Percentiles rank a stretch among this genome's conserved stretches.
Evolutionary conservation across 2,797 vertebrate species (phyloP).

Genomic region (Mormyrops boulengeri): DNA sequence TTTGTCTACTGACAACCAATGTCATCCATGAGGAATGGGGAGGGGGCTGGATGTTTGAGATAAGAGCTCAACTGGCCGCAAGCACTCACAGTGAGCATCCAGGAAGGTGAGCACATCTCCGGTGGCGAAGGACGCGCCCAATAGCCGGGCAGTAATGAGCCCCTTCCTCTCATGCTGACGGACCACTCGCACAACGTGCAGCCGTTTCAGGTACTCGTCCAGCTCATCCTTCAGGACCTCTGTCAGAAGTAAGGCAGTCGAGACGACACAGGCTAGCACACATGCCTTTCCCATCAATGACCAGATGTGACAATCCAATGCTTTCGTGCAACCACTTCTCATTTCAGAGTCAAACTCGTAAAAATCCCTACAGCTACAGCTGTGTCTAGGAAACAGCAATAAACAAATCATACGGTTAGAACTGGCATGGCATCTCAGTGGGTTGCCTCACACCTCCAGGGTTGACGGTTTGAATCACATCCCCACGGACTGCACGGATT

Average conservation of each 20-base stretch:
- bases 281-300: neutral
- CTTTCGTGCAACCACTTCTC: neutral
- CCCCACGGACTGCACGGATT: neutral
- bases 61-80: neutral
- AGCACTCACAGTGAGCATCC: neutral
- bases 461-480: neutral
- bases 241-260: constrained; percentile 42
- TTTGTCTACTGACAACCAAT: neutral
- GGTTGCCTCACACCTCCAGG: neutral
- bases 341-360: neutral
- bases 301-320: neutral
- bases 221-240: constrained; percentile 79
- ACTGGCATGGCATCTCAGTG: neutral
- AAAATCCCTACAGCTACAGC: neutral
- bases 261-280: neutral
- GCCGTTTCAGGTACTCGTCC: constrained; percentile 80
- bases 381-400: neutral
- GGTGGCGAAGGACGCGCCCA: constrained; percentile 84
- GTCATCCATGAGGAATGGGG: neutral
- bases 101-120: constrained; percentile 84
- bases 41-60: neutral
- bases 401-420: neutral
- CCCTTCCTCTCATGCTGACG: constrained; percentile 90
- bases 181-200: constrained; percentile 83
- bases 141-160: constrained; percentile 85